Percentiles rank a stretch among this genome's conserved stretches.
Evolutionary conservation across 2,113 vertebrate genomes (phyloP).

Genomic region (Oryzias celebensis): DNA sequence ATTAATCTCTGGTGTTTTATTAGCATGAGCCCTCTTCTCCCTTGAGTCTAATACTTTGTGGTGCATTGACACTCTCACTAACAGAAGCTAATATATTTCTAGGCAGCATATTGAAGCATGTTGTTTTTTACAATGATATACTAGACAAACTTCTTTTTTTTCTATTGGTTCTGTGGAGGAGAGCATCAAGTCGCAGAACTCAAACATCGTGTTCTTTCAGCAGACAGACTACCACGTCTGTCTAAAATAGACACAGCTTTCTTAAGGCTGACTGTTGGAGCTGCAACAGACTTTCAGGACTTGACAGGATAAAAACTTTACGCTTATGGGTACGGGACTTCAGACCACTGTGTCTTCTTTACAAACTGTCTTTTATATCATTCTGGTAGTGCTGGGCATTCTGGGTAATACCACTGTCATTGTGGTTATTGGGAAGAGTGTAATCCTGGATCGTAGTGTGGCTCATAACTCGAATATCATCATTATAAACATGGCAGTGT

Average conservation of each 20-base stretch:
- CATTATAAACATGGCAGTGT: constrained; percentile 78
- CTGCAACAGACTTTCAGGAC: neutral
- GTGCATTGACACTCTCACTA: constrained; percentile 26
- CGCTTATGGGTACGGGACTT: constrained; percentile 56
- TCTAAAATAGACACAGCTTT: constrained; percentile 5
- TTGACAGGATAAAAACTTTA: neutral
- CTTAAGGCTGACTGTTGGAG: constrained; percentile 11
- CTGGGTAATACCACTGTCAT: constrained; percentile 73
- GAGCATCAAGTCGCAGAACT: neutral
- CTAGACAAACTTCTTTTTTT: constrained; percentile 3
- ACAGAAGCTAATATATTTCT: neutral
- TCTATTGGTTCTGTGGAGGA: neutral
- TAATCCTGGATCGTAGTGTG: constrained; percentile 47
- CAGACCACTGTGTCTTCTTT: constrained; percentile 36
- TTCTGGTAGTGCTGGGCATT: constrained; percentile 74
- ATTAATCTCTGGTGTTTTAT: constrained; percentile 71
- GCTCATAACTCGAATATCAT: constrained; percentile 77
- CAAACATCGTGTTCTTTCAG: too few species aligned
- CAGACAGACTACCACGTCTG: neutral
- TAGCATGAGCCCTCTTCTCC: constrained; percentile 39
- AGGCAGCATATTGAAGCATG: neutral
- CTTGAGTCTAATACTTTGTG: constrained; percentile 5
- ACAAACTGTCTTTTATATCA: constrained; percentile 58
- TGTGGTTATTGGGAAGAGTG: constrained; percentile 64
- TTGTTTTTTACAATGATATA: neutral